Base-by-base conservation (phyloP, 2,888 invertebrate species). In the Xylophagus ater region DNA sequence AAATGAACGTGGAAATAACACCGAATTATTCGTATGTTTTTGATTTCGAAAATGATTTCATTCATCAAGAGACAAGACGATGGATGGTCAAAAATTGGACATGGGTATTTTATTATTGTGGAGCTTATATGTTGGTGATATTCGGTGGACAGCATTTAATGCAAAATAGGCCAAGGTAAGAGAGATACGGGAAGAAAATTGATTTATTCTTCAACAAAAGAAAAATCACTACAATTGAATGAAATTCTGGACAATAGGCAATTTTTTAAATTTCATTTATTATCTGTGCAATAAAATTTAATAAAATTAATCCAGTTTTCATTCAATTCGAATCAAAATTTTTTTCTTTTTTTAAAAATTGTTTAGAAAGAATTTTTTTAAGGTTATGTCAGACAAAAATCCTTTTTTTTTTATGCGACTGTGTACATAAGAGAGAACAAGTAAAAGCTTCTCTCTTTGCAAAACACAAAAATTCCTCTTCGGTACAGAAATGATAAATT, bases 21-120 rank as follows among this genome's bases (percentile, higher is more conserved):
- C 86, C 86, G 47, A 93, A 93, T 67, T 92, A 93, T 67, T 86
- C 90, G 30, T 88, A 89, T 65, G 78, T 92, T 60, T 92, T 97
- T 69, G 84, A 88, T 57, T 94, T 96, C 59, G 97, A 97, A 69
- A 83, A 84, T 60, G 82, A 87, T 59, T 97, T 94, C 66, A 85
- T 87, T 58, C 88, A 92, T 59, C 76, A 82, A 55, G 78, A 82
- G 52, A 86, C 87, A 53, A 77, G 84, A 59, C 78, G 80, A 68
- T 96, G 94, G 92, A 96, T 97, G 92, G 77, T 81, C 50, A 80
- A 86, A 55, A 89, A 97, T 66, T 97, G 97, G 97, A 89, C 87
- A 41, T 78, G 84, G 59, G 86, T 87, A 40, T 89, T 93, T 67
- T 89, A 90, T 50, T 71, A 69, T 40, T 76, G 85, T 48, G 87